A percentile compares a stretch with the other conserved stretches of the same genome.
Conservation (phyloP, 2,888 invertebrate genomes). For the Campaea margaritaria region DNA sequence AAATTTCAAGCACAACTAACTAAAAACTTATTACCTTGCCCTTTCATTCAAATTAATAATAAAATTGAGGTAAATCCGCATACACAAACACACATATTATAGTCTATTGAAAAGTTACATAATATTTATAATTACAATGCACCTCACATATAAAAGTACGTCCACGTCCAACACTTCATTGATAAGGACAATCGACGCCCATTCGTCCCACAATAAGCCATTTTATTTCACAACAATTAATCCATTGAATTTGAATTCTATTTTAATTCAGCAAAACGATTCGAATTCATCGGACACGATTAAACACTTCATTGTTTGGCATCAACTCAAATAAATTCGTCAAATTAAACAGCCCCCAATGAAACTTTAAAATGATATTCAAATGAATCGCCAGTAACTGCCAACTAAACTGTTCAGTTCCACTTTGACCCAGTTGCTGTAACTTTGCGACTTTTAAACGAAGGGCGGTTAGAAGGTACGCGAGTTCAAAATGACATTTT, state of each 20-base stretch:
- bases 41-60: too few species aligned
- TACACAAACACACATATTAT: too few species aligned
- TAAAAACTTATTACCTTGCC: too few species aligned
- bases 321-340: constrained; percentile 31
- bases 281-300: constrained; percentile 16
- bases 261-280: constrained; percentile 4
- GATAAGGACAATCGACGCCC: too few species aligned
- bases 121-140: too few species aligned
- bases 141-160: too few species aligned
- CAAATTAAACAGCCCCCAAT: constrained; percentile 34
- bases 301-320: constrained; percentile 34
- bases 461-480: constrained; percentile 36
- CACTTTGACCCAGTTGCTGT: constrained; percentile 39
- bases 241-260: not conserved
- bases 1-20: too few species aligned
- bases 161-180: too few species aligned
- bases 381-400: constrained; percentile 39
- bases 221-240: too few species aligned
- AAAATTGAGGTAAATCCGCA: too few species aligned
- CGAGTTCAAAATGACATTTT: constrained; percentile 39
- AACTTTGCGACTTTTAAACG: constrained; percentile 39
- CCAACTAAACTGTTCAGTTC: constrained; percentile 40
- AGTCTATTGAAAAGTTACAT: too few species aligned
- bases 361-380: constrained; percentile 39
- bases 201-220: too few species aligned